Conservation (phyloP, 1,140 invertebrate genomes). For the Aphelinus atriplicis region DNA sequence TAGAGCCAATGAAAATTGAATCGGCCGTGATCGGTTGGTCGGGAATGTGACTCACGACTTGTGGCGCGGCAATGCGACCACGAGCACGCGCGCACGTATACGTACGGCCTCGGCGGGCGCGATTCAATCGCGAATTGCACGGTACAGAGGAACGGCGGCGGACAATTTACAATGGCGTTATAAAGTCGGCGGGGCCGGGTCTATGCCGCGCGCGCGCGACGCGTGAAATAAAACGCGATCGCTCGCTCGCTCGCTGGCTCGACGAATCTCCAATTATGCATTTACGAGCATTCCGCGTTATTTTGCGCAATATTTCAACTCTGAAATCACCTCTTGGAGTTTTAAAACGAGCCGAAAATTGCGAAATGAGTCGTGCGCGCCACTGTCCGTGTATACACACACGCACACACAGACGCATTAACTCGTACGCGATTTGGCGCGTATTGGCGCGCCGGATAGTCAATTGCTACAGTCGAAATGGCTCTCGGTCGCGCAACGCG, state of each 20-base stretch:
- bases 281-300: constrained; percentile 31
- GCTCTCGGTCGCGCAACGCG: constrained; percentile 13
- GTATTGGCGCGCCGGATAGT: not conserved
- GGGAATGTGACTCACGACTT: too few relatives aligned
- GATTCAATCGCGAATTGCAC: too few relatives aligned
- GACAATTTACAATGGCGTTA: too few relatives aligned
- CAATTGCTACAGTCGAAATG: constrained; percentile 26
- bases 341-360: constrained; percentile 34
- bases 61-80: too few relatives aligned
- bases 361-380: constrained; percentile 28
- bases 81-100: too few relatives aligned
- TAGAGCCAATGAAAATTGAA: too few relatives aligned
- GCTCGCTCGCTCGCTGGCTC: too few relatives aligned
- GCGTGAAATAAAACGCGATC: constrained; percentile 20
- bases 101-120: too few relatives aligned
- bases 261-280: constrained; percentile 30
- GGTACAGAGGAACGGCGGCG: too few relatives aligned
- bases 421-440: not conserved
- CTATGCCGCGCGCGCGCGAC: not conserved
- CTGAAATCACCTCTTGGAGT: constrained; percentile 26
- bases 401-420: constrained; percentile 10
- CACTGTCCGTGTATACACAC: not conserved
- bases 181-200: too few relatives aligned
- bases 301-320: constrained; percentile 33
- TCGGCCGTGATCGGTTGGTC: too few relatives aligned